A percentile compares a stretch with the other conserved stretches of the same genome.
Conservation (phyloP, 2,888 invertebrate genomes). For the Leptinotarsa tumamoca region DNA sequence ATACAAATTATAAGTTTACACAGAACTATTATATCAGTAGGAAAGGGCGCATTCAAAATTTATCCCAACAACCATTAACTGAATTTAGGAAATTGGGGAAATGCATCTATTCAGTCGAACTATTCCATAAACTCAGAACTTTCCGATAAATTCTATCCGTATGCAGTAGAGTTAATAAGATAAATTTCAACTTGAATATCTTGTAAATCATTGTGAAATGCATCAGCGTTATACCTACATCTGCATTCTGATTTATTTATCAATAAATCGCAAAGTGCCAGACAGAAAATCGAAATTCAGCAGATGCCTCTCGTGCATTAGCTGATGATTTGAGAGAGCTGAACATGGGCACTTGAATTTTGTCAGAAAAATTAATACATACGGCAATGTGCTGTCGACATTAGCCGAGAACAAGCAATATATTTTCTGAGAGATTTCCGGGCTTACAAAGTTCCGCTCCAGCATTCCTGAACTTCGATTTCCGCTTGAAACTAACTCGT, state of each 20-base stretch:
- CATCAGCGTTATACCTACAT: slow-evolving; percentile 31
- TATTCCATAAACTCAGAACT: background rate
- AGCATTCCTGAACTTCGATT: background rate
- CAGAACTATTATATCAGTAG: too few relatives aligned
- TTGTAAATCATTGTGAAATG: slow-evolving; percentile 24
- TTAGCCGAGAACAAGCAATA: slow-evolving; percentile 7
- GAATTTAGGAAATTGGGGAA: background rate
- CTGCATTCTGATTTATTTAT: slow-evolving; percentile 31
- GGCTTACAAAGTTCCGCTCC: background rate
- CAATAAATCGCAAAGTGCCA: slow-evolving; percentile 25
- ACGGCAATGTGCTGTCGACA: slow-evolving; percentile 18
- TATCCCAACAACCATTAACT: too few relatives aligned
- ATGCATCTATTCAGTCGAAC: background rate
- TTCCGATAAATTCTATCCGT: slow-evolving; percentile 12
- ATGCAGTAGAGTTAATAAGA: slow-evolving; percentile 23
- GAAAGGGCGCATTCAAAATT: too few relatives aligned
- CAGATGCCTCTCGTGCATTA: slow-evolving; percentile 27
- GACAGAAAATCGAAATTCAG: slow-evolving; percentile 29
- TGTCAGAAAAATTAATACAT: slow-evolving; percentile 11
- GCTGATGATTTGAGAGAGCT: slow-evolving; percentile 20
- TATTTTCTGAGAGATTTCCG: background rate
- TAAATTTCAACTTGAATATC: slow-evolving; percentile 25
- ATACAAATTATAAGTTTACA: too few relatives aligned
- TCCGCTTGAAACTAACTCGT: background rate
- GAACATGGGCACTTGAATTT: slow-evolving; percentile 13